These are phyloP conservation scores for Bubo blakistoni DNA, from an alignment of 2,113 vertebrate species.

Conservation along the genomic window DNA sequence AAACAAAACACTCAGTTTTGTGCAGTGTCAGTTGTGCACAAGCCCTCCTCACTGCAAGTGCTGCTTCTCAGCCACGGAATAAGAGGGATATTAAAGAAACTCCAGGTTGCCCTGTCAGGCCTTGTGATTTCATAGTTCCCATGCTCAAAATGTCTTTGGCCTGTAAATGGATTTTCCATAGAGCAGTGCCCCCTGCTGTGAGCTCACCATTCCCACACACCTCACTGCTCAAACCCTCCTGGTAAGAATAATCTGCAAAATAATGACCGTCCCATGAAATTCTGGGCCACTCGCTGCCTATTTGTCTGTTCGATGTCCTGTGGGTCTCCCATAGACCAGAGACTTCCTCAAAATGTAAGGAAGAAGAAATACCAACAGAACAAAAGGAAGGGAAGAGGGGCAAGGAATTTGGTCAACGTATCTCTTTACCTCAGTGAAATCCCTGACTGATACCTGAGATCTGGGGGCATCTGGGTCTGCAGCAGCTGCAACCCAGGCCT, in stretches of 20 bases:
- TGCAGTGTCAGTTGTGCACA: background rate
- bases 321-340: background rate
- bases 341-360: background rate
- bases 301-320: background rate
- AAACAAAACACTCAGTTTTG: background rate
- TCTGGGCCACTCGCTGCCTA: rapidly evolving
- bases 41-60: background rate
- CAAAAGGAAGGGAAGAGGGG: background rate
- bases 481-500: constrained; percentile 50
- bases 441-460: constrained; percentile 3
- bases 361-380: background rate
- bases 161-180: constrained; percentile 17
- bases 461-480: background rate
- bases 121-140: background rate
- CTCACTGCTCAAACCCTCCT: background rate
- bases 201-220: background rate
- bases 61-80: background rate
- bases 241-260: background rate
- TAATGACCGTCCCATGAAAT: background rate
- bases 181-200: constrained; percentile 66
- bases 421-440: background rate
- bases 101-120: background rate
- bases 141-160: background rate
- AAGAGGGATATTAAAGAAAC: background rate
- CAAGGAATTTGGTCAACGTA: background rate